These are phyloP conservation scores for Dryadula phaetusa DNA, from an alignment of 2,888 invertebrate species.

Conservation along the genomic window DNA sequence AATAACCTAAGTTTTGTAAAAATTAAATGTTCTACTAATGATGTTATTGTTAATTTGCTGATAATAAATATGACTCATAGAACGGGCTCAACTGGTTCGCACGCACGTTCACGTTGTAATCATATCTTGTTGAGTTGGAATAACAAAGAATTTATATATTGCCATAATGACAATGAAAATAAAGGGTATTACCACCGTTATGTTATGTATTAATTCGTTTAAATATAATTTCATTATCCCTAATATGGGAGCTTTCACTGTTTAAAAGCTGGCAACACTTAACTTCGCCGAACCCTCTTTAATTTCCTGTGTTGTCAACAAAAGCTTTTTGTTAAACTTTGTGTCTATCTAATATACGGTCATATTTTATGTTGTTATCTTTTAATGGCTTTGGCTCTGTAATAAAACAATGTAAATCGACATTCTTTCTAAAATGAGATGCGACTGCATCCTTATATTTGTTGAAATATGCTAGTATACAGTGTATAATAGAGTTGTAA, in stretches of 20 bases:
- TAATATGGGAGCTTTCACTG: neutral
- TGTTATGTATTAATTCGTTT: neutral
- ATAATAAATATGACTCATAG: conserved; percentile 37
- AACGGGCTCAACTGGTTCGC: conserved; percentile 49
- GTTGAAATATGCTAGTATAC: neutral
- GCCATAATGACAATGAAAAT: too few relatives aligned
- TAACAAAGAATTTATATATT: too few relatives aligned
- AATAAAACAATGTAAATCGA: conserved; percentile 23
- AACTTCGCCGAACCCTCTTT: conserved; percentile 44
- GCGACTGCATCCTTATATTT: neutral
- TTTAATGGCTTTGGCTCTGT: conserved; percentile 31
- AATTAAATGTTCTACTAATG: neutral
- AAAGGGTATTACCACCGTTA: too few relatives aligned
- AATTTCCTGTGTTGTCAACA: conserved; percentile 50
- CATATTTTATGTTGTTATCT: conserved; percentile 30
- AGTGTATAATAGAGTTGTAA: neutral
- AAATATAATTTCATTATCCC: neutral
- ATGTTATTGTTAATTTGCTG: conserved; percentile 39
- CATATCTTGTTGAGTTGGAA: neutral
- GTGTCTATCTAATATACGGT: conserved; percentile 31
- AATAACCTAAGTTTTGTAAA: neutral
- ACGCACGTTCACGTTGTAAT: conserved; percentile 33
- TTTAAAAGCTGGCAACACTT: conserved; percentile 51
- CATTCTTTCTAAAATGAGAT: conserved; percentile 19
- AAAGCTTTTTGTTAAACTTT: conserved; percentile 52